phyloP scores from a whole-genome alignment of 2,888 invertebrate genomes.

The Labia minor region DNA sequence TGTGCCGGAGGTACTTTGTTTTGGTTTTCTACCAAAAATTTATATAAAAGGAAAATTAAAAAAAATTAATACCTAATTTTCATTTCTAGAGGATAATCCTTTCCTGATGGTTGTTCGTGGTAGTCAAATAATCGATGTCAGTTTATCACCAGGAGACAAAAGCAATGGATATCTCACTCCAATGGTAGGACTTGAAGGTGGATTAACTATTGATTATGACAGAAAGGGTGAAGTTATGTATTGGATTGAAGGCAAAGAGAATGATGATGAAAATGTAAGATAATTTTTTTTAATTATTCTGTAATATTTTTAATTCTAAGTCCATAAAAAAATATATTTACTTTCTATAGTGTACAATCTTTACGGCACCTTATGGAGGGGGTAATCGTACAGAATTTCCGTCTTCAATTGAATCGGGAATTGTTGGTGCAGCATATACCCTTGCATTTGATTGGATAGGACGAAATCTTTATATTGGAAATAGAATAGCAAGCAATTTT shows the following conservation, averaged over 20 bases:
- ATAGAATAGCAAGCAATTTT: conserved; percentile 78
- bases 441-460: conserved; percentile 97
- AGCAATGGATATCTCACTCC: conserved; percentile 72
- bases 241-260: conserved; percentile 67
- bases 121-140: conserved; percentile 77
- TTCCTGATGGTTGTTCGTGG: conserved; percentile 85
- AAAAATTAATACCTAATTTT: background rate
- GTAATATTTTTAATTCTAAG: too few species aligned
- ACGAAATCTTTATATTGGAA: conserved; percentile 86
- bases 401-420: conserved; percentile 61
- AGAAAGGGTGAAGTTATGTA: conserved; percentile 70
- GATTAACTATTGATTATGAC: conserved; percentile 85
- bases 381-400: conserved; percentile 75
- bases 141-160: conserved; percentile 62
- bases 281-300: background rate
- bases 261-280: conserved; percentile 44
- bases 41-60: conserved; percentile 5
- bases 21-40: background rate
- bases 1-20: conserved; percentile 49
- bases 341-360: conserved; percentile 62
- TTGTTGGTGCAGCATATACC: conserved; percentile 80
- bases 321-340: too few species aligned
- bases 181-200: conserved; percentile 78
- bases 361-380: conserved; percentile 70
- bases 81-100: conserved; percentile 59